phyloP scores from a whole-genome alignment of 1,140 invertebrate species.

The Choristoneura fumiferana region DNA sequence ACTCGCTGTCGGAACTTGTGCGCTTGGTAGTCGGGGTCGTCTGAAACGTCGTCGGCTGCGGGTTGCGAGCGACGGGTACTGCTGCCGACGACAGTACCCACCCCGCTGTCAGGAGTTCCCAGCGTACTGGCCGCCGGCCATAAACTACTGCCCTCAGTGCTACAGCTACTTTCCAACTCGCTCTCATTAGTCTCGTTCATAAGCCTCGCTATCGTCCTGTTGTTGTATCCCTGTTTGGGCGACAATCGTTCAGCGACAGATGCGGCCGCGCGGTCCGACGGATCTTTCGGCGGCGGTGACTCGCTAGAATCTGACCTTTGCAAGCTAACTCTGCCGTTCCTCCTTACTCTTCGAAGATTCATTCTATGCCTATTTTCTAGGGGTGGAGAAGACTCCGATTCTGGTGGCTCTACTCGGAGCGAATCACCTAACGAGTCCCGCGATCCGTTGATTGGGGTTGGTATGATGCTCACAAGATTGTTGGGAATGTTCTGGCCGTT shows the following conservation, averaged over 20 bases:
- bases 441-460: conserved; percentile 79
- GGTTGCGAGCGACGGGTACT: conserved; percentile 39
- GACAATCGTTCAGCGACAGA: conserved; percentile 35
- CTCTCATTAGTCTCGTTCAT: conserved; percentile 76
- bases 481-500: conserved; percentile 45
- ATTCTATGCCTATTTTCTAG: conserved; percentile 43
- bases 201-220: conserved; percentile 59
- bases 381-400: conserved; percentile 41
- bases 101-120: conserved; percentile 55
- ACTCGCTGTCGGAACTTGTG: conserved; percentile 76
- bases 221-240: conserved; percentile 43
- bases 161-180: conserved; percentile 72
- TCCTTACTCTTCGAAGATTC: conserved; percentile 41
- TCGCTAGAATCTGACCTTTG: conserved; percentile 64
- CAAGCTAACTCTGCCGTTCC: conserved; percentile 48
- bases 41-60: conserved; percentile 53
- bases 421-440: conserved; percentile 75
- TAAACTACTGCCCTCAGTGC: conserved; percentile 56
- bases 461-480: conserved; percentile 78
- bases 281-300: conserved; percentile 52
- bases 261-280: conserved; percentile 30
- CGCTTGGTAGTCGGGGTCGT: conserved; percentile 73
- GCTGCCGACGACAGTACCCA: conserved; percentile 48
- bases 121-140: conserved; percentile 36
- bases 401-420: conserved; percentile 59